A percentile compares a stretch with the other conserved stretches of the same genome.
Conservation (phyloP, 2,888 invertebrate genomes). For the Andricus curvator region DNA sequence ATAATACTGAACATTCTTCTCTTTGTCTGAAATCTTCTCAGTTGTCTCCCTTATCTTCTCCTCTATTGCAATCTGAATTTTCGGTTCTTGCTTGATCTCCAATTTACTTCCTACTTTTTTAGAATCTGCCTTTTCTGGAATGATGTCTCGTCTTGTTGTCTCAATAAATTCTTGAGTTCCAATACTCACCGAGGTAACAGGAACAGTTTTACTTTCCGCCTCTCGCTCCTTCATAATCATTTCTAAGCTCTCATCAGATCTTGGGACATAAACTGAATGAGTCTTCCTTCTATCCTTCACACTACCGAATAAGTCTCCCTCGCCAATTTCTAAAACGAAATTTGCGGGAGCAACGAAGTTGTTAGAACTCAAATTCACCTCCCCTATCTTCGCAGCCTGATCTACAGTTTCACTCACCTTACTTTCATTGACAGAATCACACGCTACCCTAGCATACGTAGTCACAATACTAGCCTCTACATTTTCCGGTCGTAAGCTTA, state of each 20-base stretch:
- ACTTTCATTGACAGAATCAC: slow-evolving; percentile 12
- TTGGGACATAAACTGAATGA: slow-evolving; percentile 40
- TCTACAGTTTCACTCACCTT: slow-evolving; percentile 44
- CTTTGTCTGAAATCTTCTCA: neutral
- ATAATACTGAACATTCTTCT: slow-evolving; percentile 37
- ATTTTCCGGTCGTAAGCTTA: slow-evolving; percentile 70
- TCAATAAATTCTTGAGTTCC: slow-evolving; percentile 34
- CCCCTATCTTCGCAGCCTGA: slow-evolving; percentile 44
- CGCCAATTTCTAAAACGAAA: slow-evolving; percentile 49
- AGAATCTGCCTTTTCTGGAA: slow-evolving; percentile 41
- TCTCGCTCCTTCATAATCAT: slow-evolving; percentile 4
- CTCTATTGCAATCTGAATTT: slow-evolving; percentile 51
- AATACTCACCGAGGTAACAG: neutral
- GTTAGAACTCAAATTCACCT: slow-evolving; percentile 15
- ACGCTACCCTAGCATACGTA: slow-evolving; percentile 66
- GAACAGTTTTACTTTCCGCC: slow-evolving; percentile 5
- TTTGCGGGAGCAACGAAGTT: slow-evolving; percentile 42
- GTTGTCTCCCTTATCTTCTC: slow-evolving; percentile 52
- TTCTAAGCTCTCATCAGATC: slow-evolving; percentile 4
- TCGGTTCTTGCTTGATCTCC: neutral
- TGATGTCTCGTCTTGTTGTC: neutral
- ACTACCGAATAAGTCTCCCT: slow-evolving; percentile 71
- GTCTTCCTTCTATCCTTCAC: slow-evolving; percentile 69
- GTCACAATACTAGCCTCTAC: slow-evolving; percentile 72
- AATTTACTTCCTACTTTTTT: slow-evolving; percentile 1